These are phyloP conservation scores for Dryobotodes eremita DNA, from an alignment of 2,888 invertebrate species.

Conservation along the genomic window DNA sequence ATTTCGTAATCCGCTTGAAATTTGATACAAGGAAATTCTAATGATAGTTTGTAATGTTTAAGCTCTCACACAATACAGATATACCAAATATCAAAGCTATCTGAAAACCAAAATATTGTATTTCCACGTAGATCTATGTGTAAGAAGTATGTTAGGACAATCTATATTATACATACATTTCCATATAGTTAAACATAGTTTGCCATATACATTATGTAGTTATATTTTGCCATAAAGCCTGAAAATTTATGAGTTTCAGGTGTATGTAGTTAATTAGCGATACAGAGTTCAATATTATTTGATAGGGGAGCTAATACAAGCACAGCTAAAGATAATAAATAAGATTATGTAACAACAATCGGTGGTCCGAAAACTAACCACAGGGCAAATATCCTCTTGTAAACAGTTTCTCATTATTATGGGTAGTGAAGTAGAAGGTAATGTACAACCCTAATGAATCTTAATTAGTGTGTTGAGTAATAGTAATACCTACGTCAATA, in stretches of 20 bases:
- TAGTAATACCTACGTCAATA: constrained; percentile 14
- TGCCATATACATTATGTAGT: background rate
- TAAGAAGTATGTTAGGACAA: background rate
- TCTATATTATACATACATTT: background rate
- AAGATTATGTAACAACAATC: constrained; percentile 39
- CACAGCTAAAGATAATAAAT: constrained; percentile 43
- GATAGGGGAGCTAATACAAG: constrained; percentile 16
- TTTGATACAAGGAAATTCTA: constrained; percentile 14
- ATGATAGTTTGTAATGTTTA: constrained; percentile 19
- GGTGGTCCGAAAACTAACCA: constrained; percentile 29
- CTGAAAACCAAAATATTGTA: background rate
- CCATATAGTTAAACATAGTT: background rate
- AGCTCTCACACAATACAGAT: constrained; percentile 2
- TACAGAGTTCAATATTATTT: constrained; percentile 29
- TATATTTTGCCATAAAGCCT: background rate
- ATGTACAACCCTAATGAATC: constrained; percentile 22
- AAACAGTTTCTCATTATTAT: constrained; percentile 50
- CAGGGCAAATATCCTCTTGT: constrained; percentile 40
- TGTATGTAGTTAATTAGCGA: constrained; percentile 22
- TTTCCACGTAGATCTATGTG: no score
- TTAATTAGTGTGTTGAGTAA: constrained; percentile 25
- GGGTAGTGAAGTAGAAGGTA: constrained; percentile 34
- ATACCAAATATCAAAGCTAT: background rate
- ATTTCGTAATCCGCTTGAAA: constrained; percentile 44
- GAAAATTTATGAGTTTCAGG: constrained; percentile 14